These are phyloP conservation scores for Mus spretus DNA, from an alignment of 2,797 vertebrate species.

Conservation along the genomic window DNA sequence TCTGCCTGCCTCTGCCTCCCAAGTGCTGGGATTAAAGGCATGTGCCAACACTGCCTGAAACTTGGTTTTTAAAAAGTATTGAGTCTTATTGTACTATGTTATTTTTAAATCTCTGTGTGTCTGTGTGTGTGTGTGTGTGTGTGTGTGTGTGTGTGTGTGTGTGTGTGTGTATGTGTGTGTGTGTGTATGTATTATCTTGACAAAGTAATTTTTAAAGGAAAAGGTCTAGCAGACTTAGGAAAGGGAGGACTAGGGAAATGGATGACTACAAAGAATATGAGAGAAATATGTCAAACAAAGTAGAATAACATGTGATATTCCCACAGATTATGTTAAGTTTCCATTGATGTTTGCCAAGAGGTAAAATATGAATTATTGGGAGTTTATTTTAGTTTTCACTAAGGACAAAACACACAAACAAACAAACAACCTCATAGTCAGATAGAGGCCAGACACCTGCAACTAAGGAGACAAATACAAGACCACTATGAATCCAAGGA, in stretches of 20 bases:
- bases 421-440: neutral
- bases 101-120: conserved; percentile 11
- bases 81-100: neutral
- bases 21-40: too few species aligned
- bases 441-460: neutral
- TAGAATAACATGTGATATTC: neutral
- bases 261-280: neutral
- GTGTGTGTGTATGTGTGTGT: too few species aligned
- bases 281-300: conserved; percentile 36
- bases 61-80: neutral
- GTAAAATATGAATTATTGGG: neutral
- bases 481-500: neutral
- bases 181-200: neutral
- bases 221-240: neutral
- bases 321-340: neutral
- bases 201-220: conserved; percentile 55
- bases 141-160: too few species aligned
- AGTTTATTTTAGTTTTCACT: conserved; percentile 11
- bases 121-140: too few species aligned
- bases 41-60: too few species aligned
- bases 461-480: neutral
- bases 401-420: neutral
- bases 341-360: conserved; percentile 10
- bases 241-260: neutral
- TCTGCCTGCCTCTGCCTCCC: too few species aligned